Evolutionary conservation across 2,888 invertebrate species (phyloP), one percentile per base, ranked within the genome.

Genomic region (Lasius platythorax): DNA sequence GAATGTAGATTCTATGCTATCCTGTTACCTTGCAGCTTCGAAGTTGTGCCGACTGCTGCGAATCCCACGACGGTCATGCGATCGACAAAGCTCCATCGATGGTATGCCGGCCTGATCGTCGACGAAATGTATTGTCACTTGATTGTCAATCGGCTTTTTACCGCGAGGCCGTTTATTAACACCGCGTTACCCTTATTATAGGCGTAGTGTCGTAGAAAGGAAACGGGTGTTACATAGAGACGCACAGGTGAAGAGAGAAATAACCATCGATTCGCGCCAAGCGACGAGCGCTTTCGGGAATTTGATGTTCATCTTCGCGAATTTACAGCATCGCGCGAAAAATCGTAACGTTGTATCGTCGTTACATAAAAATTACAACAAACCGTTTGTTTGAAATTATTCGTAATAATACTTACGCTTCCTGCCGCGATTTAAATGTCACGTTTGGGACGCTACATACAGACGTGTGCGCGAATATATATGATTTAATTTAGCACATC

Each of bases 91-190:
- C 92, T 93, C 92, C 82, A 74, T 1, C 56, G 15, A 12, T 6
- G 73, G 90, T 85, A 82, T 93, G 90, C 61, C 90, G 84, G 85
- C 93, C 93, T 92, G 91, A 68, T 93, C 87, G 78, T 90, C 87
- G 88, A 91, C 93, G 92, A 93, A 93, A 93, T 93, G 93, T 93
- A 93, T 93, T 93, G 93, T 93, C 93, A 93, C 93, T 93, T 92
- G 92, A 93, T 93, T 93, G 93, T 93, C 93, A 93, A 93, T 93
- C 93, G 90, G 88, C 91, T 93, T 93, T 93, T 85, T 93, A 92
- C 91, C 88, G 50, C 50, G 87, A 83, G 74, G 72, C 85, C 81
- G 82, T 82, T 53, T 83, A 61, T 78, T 82, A 86, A 79, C 67
- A 74, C 75, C 68, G 72, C 70, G 46, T 66, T 73, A 70, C 67